Percentiles rank a stretch among this genome's conserved stretches.
Conservation (phyloP, 2,888 invertebrate species). For the Leptinotarsa haldemani region DNA sequence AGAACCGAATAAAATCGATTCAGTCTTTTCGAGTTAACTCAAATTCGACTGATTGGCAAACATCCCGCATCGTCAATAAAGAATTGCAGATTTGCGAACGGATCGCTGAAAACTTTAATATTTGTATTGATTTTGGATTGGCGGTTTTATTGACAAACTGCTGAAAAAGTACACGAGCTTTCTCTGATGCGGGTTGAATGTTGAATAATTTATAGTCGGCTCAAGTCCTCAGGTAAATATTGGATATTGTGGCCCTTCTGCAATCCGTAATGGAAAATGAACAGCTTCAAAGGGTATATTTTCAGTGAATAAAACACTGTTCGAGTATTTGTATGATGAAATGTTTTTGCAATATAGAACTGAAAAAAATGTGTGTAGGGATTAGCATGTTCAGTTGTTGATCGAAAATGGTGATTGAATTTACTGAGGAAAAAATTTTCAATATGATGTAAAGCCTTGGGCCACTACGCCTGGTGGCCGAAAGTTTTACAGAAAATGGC, state of each 20-base stretch:
- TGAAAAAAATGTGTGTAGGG: no score
- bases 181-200: slow-evolving; percentile 24
- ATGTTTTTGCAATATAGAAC: neutral
- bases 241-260: slow-evolving; percentile 12
- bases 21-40: slow-evolving; percentile 15
- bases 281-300: slow-evolving; percentile 13
- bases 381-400: no score
- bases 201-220: slow-evolving; percentile 20
- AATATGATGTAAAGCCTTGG: no score
- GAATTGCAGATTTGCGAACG: slow-evolving; percentile 10
- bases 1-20: slow-evolving; percentile 11
- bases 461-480: no score
- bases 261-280: slow-evolving; percentile 16
- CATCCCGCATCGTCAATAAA: slow-evolving; percentile 27
- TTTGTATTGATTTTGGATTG: slow-evolving; percentile 27
- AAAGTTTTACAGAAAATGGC: no score
- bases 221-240: slow-evolving; percentile 23
- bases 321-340: neutral
- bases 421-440: no score
- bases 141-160: slow-evolving; percentile 12
- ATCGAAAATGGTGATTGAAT: no score
- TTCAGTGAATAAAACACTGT: neutral
- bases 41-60: slow-evolving; percentile 25
- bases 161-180: slow-evolving; percentile 10
- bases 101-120: slow-evolving; percentile 22